Percentiles rank a stretch among this genome's conserved stretches.
These are phyloP conservation scores for Nymphicus hollandicus DNA, from an alignment of 2,113 vertebrate genomes.

Conservation along the genomic window DNA sequence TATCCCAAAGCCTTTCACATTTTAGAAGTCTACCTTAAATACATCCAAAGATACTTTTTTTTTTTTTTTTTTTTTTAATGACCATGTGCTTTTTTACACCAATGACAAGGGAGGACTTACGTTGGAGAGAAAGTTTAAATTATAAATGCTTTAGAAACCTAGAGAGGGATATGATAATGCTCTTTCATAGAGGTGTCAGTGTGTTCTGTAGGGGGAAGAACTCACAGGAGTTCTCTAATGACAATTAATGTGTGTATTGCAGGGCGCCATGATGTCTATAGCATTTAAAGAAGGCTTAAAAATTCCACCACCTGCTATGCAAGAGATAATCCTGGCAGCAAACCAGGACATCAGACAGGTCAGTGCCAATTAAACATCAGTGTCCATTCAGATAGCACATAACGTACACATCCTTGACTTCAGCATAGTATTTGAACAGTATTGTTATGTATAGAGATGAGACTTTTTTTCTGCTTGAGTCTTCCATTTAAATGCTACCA, in stretches of 20 bases:
- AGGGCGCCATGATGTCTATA: constrained; percentile 97
- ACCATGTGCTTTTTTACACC: not conserved
- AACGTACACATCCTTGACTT: not conserved
- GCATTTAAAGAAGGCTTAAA: constrained; percentile 95
- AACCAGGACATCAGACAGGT: constrained; percentile 99
- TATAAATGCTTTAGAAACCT: not conserved
- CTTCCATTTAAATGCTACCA: not conserved
- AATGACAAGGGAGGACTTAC: not conserved
- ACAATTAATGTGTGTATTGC: not conserved
- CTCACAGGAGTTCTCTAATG: not conserved
- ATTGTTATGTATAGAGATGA: not conserved
- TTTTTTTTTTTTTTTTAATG: not conserved
- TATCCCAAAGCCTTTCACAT: not conserved
- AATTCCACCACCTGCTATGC: constrained; percentile 92
- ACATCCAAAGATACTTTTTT: not conserved
- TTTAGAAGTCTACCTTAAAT: not conserved
- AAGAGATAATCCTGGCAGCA: constrained; percentile 94
- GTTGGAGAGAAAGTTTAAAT: not conserved
- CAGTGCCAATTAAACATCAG: not conserved
- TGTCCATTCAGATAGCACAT: not conserved
- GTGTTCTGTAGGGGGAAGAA: not conserved
- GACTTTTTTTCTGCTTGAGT: not conserved
- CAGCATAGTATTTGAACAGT: not conserved
- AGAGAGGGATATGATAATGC: not conserved
- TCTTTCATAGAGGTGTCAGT: not conserved